These are phyloP conservation scores for Pseudomugil tenellus DNA, from an alignment of 2,797 vertebrate species.

Conservation along the genomic window DNA sequence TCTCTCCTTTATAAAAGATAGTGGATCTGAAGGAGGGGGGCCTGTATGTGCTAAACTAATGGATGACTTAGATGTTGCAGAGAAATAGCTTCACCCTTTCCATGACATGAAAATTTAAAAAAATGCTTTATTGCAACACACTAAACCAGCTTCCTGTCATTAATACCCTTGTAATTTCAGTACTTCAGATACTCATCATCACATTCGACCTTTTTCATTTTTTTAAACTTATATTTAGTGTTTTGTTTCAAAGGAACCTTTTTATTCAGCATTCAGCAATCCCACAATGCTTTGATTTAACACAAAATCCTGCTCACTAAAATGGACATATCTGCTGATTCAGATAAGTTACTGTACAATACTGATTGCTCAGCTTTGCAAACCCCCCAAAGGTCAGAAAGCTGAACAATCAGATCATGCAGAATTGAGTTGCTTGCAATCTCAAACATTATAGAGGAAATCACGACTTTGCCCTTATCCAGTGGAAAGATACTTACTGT, in stretches of 20 bases:
- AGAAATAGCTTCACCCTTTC: slow-evolving; percentile 16
- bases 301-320: slow-evolving; percentile 46
- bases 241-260: slow-evolving; percentile 5
- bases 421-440: slow-evolving; percentile 37
- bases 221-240: neutral
- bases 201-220: neutral
- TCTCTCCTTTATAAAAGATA: neutral
- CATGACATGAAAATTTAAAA: slow-evolving; percentile 19
- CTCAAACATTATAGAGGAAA: slow-evolving; percentile 15
- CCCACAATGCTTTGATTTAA: slow-evolving; percentile 41
- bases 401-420: slow-evolving; percentile 55
- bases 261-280: neutral
- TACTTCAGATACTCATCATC: neutral
- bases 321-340: slow-evolving; percentile 34
- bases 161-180: slow-evolving; percentile 5
- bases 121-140: neutral
- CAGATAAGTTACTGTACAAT: slow-evolving; percentile 42
- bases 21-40: neutral
- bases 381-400: slow-evolving; percentile 51
- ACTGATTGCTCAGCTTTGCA: slow-evolving; percentile 67
- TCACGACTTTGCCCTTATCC: neutral
- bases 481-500: neutral
- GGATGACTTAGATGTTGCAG: slow-evolving; percentile 25
- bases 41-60: slow-evolving; percentile 17
- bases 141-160: slow-evolving; percentile 6